Evolutionary conservation across 2,797 vertebrate genomes (phyloP).

Genomic region (Acanthopagrus latus): DNA sequence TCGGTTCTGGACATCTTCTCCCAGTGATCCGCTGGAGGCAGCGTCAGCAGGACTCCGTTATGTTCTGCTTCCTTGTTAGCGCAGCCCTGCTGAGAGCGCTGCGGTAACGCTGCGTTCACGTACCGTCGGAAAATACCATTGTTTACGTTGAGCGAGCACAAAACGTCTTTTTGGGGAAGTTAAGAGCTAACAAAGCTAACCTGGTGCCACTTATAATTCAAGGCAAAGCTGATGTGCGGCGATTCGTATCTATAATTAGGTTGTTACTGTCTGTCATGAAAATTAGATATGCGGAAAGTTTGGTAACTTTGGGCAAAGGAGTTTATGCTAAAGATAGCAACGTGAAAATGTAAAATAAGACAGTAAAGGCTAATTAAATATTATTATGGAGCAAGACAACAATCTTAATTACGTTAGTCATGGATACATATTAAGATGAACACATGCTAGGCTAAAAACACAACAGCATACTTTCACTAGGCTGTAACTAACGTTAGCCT

Average conservation of each 20-base stretch:
- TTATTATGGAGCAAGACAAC: neutral
- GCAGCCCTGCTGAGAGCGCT: conserved; percentile 47
- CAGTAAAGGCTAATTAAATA: neutral
- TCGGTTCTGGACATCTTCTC: neutral
- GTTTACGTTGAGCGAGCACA: rapidly evolving
- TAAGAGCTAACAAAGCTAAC: neutral
- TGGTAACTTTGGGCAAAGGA: too few relatives aligned
- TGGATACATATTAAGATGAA: neutral
- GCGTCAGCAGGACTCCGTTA: conserved; percentile 24
- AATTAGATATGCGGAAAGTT: neutral
- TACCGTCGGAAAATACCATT: rapidly evolving
- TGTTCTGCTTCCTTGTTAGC: conserved; percentile 28
- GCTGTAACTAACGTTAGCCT: too few relatives aligned
- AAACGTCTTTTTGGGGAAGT: neutral
- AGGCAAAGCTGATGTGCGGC: neutral
- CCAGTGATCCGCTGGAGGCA: conserved; percentile 8
- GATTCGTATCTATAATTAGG: neutral
- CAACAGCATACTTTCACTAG: neutral
- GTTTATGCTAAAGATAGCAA: neutral
- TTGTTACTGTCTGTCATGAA: too few relatives aligned
- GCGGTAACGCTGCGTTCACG: conserved; percentile 59
- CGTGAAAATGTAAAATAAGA: neutral
- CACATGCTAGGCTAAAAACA: neutral
- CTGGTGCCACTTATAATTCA: neutral
- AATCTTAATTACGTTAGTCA: neutral